phyloP scores from a whole-genome alignment of 2,797 vertebrate species.

The Philypnodon macrostomus region DNA sequence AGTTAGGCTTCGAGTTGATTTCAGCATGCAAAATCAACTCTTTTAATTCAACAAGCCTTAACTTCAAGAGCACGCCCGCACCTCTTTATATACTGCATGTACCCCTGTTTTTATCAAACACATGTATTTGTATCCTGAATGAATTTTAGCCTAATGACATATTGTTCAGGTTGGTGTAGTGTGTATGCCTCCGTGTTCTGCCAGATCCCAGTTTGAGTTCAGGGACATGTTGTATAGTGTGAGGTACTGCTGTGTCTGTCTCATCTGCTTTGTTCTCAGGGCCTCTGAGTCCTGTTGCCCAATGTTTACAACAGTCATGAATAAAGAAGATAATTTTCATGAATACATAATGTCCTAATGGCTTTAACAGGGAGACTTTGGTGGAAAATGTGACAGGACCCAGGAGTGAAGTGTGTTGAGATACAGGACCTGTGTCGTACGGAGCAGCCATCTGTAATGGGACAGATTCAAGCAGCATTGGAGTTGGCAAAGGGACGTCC shows the following conservation, averaged over 20 bases:
- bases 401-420: no score
- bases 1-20: no score
- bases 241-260: slow-evolving; percentile 2
- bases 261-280: not conserved
- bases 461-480: slow-evolving; percentile 25
- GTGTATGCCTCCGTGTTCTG: not conserved
- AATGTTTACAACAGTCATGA: not conserved
- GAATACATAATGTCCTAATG: slow-evolving; percentile 7
- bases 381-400: not conserved
- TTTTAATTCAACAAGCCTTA: no score
- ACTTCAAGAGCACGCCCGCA: no score
- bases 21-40: no score
- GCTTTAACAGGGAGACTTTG: not conserved
- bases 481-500: slow-evolving; percentile 23
- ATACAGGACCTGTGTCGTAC: slow-evolving; percentile 17
- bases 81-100: no score
- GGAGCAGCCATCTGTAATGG: slow-evolving; percentile 31
- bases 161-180: not conserved
- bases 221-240: not conserved
- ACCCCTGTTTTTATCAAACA: not conserved
- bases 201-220: slow-evolving; percentile 7
- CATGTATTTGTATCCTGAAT: no score
- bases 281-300: not conserved
- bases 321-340: slow-evolving; percentile 11
- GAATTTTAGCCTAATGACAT: not conserved